A percentile compares a stretch with the other conserved stretches of the same genome.
These are phyloP conservation scores for Diachrysia chrysitis DNA, from an alignment of 2,888 invertebrate species.

Conservation along the genomic window DNA sequence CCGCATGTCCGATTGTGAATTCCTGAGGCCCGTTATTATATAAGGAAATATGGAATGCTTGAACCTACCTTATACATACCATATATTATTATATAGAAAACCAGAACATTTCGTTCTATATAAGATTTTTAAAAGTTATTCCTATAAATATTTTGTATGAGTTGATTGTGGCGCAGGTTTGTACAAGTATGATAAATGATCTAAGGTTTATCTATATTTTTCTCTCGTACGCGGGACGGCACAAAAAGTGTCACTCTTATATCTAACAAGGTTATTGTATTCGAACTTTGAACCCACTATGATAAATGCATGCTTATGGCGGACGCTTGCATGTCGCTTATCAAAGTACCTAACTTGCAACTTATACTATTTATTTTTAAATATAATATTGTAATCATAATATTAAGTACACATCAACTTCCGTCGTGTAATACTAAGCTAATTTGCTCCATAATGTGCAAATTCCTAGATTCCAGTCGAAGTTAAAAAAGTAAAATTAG, in stretches of 20 bases:
- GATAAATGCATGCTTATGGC: constrained; percentile 76
- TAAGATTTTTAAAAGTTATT: constrained; percentile 3
- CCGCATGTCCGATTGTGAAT: constrained; percentile 18
- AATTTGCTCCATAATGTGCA: background rate
- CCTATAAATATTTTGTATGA: background rate
- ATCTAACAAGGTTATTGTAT: constrained; percentile 71
- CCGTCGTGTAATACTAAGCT: background rate
- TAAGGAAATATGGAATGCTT: constrained; percentile 14
- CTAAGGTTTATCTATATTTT: constrained; percentile 34
- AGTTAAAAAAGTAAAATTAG: background rate
- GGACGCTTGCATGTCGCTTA: constrained; percentile 77
- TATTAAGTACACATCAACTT: background rate
- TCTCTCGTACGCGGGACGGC: constrained; percentile 10
- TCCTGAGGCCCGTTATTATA: constrained; percentile 10
- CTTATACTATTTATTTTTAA: constrained; percentile 14
- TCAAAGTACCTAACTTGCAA: constrained; percentile 59
- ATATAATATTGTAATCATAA: background rate
- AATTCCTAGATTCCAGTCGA: background rate
- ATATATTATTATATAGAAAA: background rate
- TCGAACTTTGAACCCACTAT: constrained; percentile 80
- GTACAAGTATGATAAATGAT: constrained; percentile 20
- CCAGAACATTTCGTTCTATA: constrained; percentile 1
- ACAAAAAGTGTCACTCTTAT: constrained; percentile 60
- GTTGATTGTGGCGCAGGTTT: background rate
- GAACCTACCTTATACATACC: background rate